Conservation (phyloP, 1,140 invertebrate species). For the Drosophila watanabei region DNA sequence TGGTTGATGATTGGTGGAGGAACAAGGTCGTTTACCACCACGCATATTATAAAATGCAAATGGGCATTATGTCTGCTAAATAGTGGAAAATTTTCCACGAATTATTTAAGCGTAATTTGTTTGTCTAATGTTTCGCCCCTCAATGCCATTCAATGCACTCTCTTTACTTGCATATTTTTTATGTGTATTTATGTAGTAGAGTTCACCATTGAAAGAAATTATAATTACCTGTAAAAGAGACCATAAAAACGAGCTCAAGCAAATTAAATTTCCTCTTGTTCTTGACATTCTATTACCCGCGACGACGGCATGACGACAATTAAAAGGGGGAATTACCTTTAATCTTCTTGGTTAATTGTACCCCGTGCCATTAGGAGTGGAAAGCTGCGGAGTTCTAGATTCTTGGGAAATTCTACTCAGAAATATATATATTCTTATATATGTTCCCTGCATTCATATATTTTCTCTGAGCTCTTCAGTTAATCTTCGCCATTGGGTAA, state of each 20-base stretch:
- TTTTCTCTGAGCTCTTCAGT: background rate
- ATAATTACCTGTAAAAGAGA: constrained; percentile 27
- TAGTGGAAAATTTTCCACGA: constrained; percentile 41
- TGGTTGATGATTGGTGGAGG: constrained; percentile 29
- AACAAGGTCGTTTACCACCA: constrained; percentile 51
- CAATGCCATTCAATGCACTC: constrained; percentile 4
- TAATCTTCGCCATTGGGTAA: constrained; percentile 37
- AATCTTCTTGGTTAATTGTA: constrained; percentile 16
- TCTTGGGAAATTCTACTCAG: constrained; percentile 3
- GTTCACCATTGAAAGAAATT: constrained; percentile 12
- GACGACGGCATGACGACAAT: constrained; percentile 25
- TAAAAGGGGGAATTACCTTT: constrained; percentile 25
- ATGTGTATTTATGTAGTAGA: background rate
- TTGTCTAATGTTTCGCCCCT: constrained; percentile 5
- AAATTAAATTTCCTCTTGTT: constrained; percentile 53
- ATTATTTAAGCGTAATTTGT: constrained; percentile 37
- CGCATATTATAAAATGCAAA: constrained; percentile 46
- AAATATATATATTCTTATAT: background rate
- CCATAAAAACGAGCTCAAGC: constrained; percentile 37
- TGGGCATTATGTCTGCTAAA: constrained; percentile 47
- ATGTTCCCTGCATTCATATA: background rate
- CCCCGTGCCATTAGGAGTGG: constrained; percentile 20
- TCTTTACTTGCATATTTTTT: background rate
- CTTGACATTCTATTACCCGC: constrained; percentile 32
- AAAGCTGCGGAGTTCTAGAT: constrained; percentile 25